Evolutionary conservation across 2,888 invertebrate species (phyloP), one percentile per base, ranked within the genome.

Genomic region (Achlya flavicornis): DNA sequence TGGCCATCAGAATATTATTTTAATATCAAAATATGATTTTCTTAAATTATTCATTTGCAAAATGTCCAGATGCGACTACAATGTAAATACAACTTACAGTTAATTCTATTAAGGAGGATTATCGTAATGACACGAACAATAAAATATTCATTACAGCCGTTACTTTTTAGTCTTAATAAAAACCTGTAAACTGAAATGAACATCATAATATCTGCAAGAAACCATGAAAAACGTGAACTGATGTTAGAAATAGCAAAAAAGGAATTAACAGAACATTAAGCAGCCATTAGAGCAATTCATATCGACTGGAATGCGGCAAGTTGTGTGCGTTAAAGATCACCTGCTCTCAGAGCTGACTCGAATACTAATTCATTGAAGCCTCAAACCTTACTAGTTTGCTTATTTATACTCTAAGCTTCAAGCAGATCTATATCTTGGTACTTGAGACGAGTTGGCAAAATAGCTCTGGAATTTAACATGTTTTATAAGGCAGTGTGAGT

Each of bases 241-340:
- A 58, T 58, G 58, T 58, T 58, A 58, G 58, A 58, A 33, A 53
- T 10, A 1, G 19, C 8, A 46, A 53, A 53, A 53, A 53, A 53
- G 19, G 38, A 38, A 59, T 35, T 59, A 35, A 35, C 58, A 35
- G 16, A 38, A 35, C 16, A 59, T 35, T 38, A 59, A 59, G 7
- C 67, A 63, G 69, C 74, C 72, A 77, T 81, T 77, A 77, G 76
- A 68, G 74, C 73, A 72, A 80, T 72, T 77, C 73, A 76, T 77
- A 77, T 76, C 71, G 64, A 63, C 43, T 68, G 82, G 86, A 84
- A 88, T 87, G 87, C 74, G 72, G 70, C 76, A 81, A 84, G 76
- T 85, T 74, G 84, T 81, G 81, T 84, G 81, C 72, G 71, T 71
- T 78, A 81, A 81, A 85, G 83, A 86, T 84, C 84, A 86, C 78